Percentiles rank a stretch among this genome's conserved stretches.
Evolutionary conservation across 2,113 vertebrate species (phyloP).

Genomic region (Todiramphus saurophagus): DNA sequence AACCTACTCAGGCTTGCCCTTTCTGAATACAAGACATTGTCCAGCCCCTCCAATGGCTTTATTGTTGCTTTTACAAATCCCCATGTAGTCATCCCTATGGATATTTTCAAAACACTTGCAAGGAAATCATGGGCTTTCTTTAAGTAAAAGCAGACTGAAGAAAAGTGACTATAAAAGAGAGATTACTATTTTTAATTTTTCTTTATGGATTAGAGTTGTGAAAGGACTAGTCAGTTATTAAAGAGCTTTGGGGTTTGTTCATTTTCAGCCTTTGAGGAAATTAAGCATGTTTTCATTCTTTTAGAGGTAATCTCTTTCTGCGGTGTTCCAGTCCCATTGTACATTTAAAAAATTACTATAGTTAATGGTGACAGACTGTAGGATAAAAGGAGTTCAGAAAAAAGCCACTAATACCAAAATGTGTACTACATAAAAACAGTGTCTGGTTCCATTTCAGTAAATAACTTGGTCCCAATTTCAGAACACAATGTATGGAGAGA

Average conservation of each 20-base stretch:
- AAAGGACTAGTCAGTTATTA: conserved; percentile 12
- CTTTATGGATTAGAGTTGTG: background rate
- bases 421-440: background rate
- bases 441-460: background rate
- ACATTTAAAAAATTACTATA: background rate
- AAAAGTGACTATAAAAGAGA: background rate
- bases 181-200: background rate
- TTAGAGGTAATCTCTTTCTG: conserved; percentile 11
- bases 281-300: background rate
- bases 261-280: background rate
- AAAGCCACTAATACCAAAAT: background rate
- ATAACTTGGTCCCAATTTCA: background rate
- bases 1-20: background rate
- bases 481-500: background rate
- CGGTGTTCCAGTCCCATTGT: background rate
- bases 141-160: background rate
- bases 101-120: background rate
- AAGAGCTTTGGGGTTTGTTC: background rate
- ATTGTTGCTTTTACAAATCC: background rate
- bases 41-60: background rate
- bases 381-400: conserved; percentile 37
- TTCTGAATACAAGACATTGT: background rate
- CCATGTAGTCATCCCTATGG: background rate
- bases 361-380: background rate
- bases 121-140: background rate